Conservation (phyloP, 2,113 vertebrate genomes). For the Grallaria varia region DNA sequence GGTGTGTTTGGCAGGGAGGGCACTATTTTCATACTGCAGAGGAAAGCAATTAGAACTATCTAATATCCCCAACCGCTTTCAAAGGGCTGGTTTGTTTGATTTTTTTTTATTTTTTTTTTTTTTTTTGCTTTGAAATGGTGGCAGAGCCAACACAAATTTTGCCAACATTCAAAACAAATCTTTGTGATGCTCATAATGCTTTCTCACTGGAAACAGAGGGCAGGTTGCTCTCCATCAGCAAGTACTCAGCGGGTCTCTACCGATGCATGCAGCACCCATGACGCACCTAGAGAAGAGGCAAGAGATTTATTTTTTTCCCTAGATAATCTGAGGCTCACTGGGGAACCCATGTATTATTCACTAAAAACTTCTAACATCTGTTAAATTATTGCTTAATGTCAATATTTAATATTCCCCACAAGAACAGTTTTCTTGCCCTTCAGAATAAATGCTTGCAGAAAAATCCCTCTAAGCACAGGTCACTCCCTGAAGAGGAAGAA, state of each 20-base stretch:
- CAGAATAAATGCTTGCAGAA: neutral
- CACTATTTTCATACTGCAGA: neutral
- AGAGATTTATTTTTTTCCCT: neutral
- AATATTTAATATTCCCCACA: neutral
- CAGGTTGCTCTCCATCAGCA: neutral
- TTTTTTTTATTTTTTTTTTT: neutral
- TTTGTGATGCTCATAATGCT: neutral
- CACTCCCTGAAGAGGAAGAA: neutral
- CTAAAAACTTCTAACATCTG: neutral
- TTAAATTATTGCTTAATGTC: constrained; percentile 50
- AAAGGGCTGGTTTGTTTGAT: neutral
- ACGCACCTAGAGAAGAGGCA: neutral
- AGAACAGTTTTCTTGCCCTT: neutral
- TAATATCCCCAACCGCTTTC: neutral
- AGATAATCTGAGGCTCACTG: neutral
- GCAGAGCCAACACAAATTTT: neutral
- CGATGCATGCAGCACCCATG: accelerated
- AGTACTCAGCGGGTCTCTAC: neutral
- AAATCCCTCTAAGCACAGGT: neutral
- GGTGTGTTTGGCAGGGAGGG: neutral
- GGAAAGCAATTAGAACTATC: neutral
- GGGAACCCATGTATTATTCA: constrained; percentile 27
- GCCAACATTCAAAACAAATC: neutral
- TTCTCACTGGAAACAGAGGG: neutral
- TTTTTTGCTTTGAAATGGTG: neutral